Evolutionary conservation across 2,888 invertebrate species (phyloP).

Genomic region (Tryphoninae sp.): DNA sequence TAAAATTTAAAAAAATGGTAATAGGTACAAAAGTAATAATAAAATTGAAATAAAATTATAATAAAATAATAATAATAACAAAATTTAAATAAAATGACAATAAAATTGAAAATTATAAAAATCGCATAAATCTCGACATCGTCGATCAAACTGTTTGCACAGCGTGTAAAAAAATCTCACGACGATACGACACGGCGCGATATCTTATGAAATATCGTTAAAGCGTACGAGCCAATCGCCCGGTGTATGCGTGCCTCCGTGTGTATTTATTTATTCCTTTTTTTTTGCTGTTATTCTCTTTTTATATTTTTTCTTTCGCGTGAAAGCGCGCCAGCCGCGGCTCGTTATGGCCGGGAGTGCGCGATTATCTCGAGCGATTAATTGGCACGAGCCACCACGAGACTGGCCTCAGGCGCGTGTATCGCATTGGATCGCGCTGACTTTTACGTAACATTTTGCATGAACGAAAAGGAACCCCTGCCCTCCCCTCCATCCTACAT

Average conservation of each 20-base stretch:
- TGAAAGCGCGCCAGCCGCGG: slow-evolving; percentile 60
- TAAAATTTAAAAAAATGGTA: no score
- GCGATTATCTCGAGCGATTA: slow-evolving; percentile 66
- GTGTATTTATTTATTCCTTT: slow-evolving; percentile 8
- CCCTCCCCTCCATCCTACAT: neutral
- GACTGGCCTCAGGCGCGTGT: neutral
- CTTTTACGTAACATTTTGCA: slow-evolving; percentile 61
- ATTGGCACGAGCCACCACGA: slow-evolving; percentile 61
- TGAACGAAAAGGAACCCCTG: slow-evolving; percentile 41
- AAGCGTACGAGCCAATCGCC: neutral
- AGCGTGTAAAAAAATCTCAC: neutral
- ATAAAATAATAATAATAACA: no score
- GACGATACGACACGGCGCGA: neutral
- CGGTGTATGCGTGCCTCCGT: neutral
- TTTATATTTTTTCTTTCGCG: slow-evolving; percentile 46
- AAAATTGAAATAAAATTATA: no score
- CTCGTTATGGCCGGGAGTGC: slow-evolving; percentile 58
- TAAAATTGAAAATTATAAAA: no score
- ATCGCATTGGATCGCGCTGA: slow-evolving; percentile 23
- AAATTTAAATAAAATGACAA: no score
- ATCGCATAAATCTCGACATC: no score
- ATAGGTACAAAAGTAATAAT: no score
- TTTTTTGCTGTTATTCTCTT: neutral
- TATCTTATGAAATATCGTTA: slow-evolving; percentile 14
- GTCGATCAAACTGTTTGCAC: neutral